A percentile compares a stretch with the other conserved stretches of the same genome.
Conservation (phyloP, 2,797 vertebrate genomes). For the Microcaecilia unicolor region DNA sequence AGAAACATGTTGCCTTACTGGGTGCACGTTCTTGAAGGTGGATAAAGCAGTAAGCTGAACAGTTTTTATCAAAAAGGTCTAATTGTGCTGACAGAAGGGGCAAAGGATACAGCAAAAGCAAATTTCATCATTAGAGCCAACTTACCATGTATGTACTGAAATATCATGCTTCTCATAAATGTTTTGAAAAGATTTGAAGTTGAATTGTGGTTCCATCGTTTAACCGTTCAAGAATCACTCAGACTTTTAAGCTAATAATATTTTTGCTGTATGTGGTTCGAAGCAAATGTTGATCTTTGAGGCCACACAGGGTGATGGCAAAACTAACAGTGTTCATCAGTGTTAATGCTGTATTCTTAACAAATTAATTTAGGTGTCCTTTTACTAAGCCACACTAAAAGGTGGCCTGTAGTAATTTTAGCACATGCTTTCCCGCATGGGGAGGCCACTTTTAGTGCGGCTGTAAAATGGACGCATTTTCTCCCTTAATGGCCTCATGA, state of each 20-base stretch:
- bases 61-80: constrained; percentile 20
- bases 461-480: too few relatives aligned
- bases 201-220: constrained; percentile 11
- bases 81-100: constrained; percentile 22
- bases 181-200: constrained; percentile 10
- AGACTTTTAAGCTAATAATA: constrained; percentile 4
- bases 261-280: neutral
- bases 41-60: neutral
- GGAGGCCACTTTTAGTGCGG: too few relatives aligned
- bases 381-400: too few relatives aligned
- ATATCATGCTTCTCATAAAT: constrained; percentile 7
- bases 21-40: constrained; percentile 3
- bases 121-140: constrained; percentile 7
- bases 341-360: too few relatives aligned
- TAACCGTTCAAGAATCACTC: neutral
- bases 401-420: too few relatives aligned
- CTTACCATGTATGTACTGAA: neutral
- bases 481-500: too few relatives aligned
- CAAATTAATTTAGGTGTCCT: too few relatives aligned
- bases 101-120: neutral
- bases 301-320: constrained; percentile 2
- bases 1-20: constrained; percentile 18
- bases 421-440: too few relatives aligned
- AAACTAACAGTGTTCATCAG: too few relatives aligned
- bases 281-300: neutral